Conservation (phyloP, 2,113 vertebrate species). For the Haemorhous mexicanus region DNA sequence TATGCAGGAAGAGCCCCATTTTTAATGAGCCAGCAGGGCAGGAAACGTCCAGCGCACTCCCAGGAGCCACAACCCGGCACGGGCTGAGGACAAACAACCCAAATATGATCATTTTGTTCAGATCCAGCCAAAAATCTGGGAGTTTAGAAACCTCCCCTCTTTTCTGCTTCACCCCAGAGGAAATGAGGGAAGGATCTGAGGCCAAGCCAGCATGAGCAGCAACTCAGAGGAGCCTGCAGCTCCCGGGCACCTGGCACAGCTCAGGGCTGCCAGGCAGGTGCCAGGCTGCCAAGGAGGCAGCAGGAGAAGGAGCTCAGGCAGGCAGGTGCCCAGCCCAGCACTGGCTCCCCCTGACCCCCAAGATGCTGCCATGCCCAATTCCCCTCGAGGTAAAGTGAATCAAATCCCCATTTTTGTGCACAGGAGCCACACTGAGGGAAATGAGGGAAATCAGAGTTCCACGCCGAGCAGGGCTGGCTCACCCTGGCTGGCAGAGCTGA, state of each 20-base stretch:
- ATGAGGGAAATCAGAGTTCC: too few relatives aligned
- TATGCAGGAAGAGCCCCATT: not conserved
- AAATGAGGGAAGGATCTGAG: not conserved
- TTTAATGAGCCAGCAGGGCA: not conserved
- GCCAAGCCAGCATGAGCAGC: not conserved
- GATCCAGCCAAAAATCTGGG: not conserved
- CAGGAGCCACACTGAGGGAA: too few relatives aligned
- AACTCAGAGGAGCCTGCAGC: not conserved
- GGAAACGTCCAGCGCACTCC: not conserved
- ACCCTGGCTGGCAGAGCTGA: slow-evolving; percentile 86
- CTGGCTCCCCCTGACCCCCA: not conserved
- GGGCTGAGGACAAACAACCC: not conserved
- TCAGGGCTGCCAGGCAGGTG: slow-evolving; percentile 34
- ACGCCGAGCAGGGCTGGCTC: not conserved
- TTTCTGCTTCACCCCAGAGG: not conserved
- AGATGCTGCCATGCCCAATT: not conserved
- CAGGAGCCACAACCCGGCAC: not conserved
- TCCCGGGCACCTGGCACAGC: not conserved
- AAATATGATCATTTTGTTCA: not conserved
- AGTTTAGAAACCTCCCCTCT: not conserved
- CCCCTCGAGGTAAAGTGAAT: not conserved
- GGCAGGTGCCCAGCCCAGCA: not conserved
- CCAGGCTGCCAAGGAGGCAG: slow-evolving; percentile 40
- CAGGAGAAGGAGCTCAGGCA: not conserved
- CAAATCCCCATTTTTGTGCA: too few relatives aligned